Conservation (phyloP, 2,888 invertebrate species). For the Epinotia nisella region DNA sequence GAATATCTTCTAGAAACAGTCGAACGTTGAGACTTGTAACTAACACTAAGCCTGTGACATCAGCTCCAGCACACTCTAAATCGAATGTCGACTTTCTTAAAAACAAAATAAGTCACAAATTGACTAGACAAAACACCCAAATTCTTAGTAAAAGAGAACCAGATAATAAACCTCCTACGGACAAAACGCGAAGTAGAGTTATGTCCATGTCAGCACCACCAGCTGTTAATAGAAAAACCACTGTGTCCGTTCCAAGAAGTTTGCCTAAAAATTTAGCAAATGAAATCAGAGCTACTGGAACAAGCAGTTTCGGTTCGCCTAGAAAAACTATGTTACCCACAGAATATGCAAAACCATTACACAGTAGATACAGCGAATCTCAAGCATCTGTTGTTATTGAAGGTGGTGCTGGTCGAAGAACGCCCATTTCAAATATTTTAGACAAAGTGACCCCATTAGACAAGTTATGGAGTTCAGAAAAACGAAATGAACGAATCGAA, state of each 20-base stretch:
- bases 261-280: constrained; percentile 53
- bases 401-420: constrained; percentile 79
- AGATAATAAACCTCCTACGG: constrained; percentile 49
- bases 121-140: constrained; percentile 81
- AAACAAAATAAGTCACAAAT: constrained; percentile 86
- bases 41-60: constrained; percentile 74
- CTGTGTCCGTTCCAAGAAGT: constrained; percentile 51
- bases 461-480: constrained; percentile 81
- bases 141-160: constrained; percentile 60
- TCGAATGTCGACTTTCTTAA: constrained; percentile 86
- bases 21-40: constrained; percentile 88
- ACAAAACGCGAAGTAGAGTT: constrained; percentile 56
- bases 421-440: constrained; percentile 79
- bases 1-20: constrained; percentile 90
- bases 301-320: constrained; percentile 79
- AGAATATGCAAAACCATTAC: constrained; percentile 68
- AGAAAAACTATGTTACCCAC: constrained; percentile 75
- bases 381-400: constrained; percentile 71
- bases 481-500: constrained; percentile 77
- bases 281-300: constrained; percentile 61
- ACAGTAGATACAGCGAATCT: constrained; percentile 62
- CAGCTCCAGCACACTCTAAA: constrained; percentile 59
- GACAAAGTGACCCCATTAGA: constrained; percentile 84
- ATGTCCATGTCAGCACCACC: constrained; percentile 77
- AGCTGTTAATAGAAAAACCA: constrained; percentile 70